Evolutionary conservation across 2,113 vertebrate genomes (phyloP).

Genomic region (Salvelinus fontinalis): DNA sequence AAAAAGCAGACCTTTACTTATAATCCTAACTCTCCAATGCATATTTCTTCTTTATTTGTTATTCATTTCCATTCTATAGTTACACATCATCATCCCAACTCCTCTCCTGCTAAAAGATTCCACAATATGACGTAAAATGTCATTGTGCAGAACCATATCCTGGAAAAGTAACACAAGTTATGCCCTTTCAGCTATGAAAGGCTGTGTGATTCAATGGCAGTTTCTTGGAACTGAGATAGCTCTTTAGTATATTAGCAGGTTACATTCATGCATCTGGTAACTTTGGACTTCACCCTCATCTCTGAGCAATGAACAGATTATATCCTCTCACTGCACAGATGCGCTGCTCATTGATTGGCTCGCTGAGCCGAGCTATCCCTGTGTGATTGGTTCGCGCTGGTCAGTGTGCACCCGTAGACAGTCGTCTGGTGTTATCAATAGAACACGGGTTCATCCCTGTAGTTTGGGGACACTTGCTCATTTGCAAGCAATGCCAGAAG

Average conservation of each 20-base stretch:
- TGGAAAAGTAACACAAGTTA: too few species aligned
- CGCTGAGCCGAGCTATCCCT: not conserved
- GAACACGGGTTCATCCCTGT: not conserved
- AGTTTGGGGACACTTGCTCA: not conserved
- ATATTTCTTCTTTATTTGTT: not conserved
- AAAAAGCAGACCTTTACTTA: not conserved
- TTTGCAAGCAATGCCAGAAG: too few species aligned
- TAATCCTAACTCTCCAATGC: not conserved
- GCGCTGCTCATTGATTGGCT: conserved; percentile 25
- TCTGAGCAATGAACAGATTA: conserved; percentile 13
- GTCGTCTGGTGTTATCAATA: not conserved
- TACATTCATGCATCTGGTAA: not conserved
- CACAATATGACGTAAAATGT: too few species aligned
- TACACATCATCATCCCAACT: not conserved
- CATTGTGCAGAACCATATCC: too few species aligned
- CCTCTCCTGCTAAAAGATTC: too few species aligned
- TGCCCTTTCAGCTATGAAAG: too few species aligned
- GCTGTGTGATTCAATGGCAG: not conserved
- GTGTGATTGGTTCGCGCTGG: conserved; percentile 23
- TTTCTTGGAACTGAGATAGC: not conserved
- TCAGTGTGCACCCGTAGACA: conserved; percentile 9
- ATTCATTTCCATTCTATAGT: not conserved
- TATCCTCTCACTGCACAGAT: conserved; percentile 19
- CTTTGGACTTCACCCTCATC: not conserved
- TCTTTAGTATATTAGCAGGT: not conserved